Conservation (phyloP, 2,888 invertebrate genomes). For the Orthosia incerta region DNA sequence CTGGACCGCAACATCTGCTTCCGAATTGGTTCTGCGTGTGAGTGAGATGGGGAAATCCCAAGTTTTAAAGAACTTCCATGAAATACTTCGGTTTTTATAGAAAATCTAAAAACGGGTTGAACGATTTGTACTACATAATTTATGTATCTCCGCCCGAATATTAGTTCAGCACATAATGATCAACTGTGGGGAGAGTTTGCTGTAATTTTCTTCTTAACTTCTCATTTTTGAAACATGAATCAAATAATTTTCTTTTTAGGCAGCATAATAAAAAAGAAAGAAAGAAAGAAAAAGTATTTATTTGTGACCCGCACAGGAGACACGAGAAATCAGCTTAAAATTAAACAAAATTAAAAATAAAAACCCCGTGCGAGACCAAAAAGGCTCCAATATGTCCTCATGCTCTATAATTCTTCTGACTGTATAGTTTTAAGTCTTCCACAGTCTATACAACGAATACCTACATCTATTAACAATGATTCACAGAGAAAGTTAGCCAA, state of each 20-base stretch:
- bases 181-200: no score
- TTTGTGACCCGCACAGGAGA: no score
- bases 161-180: no score
- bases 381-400: no score
- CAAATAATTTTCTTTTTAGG: neutral
- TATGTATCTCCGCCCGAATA: neutral
- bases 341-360: no score
- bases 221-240: neutral
- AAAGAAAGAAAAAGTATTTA: no score
- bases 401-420: neutral
- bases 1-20: constrained; percentile 16
- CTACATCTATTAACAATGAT: neutral
- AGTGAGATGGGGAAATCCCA: constrained; percentile 3
- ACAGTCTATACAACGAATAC: neutral
- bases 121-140: neutral
- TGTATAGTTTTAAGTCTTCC: neutral
- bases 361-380: no score
- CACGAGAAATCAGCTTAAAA: no score
- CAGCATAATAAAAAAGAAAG: neutral
- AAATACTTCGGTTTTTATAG: neutral
- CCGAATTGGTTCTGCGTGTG: neutral
- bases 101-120: neutral
- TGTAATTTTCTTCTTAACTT: neutral
- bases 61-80: constrained; percentile 9
- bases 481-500: neutral